These are phyloP conservation scores for Drosophila emarginata DNA, from an alignment of 2,888 invertebrate species.

Conservation along the genomic window DNA sequence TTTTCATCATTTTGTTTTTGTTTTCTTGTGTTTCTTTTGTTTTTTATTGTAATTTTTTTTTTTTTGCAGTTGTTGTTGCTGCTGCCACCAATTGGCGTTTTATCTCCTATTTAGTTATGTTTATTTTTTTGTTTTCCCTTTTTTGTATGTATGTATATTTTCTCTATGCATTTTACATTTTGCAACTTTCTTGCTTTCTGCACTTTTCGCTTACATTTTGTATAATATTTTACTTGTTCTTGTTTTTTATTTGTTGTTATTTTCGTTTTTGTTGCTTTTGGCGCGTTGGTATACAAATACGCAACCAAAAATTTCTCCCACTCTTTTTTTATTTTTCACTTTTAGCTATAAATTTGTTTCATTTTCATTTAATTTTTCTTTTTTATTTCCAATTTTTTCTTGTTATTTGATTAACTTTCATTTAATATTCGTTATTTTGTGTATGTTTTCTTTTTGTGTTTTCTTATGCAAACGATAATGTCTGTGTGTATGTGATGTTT, in stretches of 20 bases:
- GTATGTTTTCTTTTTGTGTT: conserved; percentile 34
- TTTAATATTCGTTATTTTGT: conserved; percentile 69
- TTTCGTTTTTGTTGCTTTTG: conserved; percentile 45
- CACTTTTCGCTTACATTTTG: conserved; percentile 49
- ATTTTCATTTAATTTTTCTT: conserved; percentile 30
- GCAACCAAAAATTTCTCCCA: conserved; percentile 55
- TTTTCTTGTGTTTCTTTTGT: conserved; percentile 41
- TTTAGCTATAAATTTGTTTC: conserved; percentile 66
- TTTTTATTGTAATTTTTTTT: not conserved
- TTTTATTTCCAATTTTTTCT: conserved; percentile 48
- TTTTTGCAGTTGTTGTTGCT: conserved; percentile 29
- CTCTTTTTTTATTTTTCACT: conserved; percentile 19
- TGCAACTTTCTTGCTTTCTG: conserved; percentile 33
- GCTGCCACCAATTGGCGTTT: conserved; percentile 11
- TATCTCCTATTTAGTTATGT: conserved; percentile 12
- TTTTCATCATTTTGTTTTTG: conserved; percentile 67
- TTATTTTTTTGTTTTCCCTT: conserved; percentile 29
- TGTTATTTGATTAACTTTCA: conserved; percentile 68
- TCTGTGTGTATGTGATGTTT: conserved; percentile 34
- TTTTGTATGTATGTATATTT: conserved; percentile 59
- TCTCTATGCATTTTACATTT: conserved; percentile 49
- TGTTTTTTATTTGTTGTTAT: conserved; percentile 21
- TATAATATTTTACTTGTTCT: conserved; percentile 64
- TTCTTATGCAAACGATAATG: conserved; percentile 46
- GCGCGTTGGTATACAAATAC: conserved; percentile 71